phyloP scores from a whole-genome alignment of 1,140 invertebrate genomes.

The Psilanteris sp. region DNA sequence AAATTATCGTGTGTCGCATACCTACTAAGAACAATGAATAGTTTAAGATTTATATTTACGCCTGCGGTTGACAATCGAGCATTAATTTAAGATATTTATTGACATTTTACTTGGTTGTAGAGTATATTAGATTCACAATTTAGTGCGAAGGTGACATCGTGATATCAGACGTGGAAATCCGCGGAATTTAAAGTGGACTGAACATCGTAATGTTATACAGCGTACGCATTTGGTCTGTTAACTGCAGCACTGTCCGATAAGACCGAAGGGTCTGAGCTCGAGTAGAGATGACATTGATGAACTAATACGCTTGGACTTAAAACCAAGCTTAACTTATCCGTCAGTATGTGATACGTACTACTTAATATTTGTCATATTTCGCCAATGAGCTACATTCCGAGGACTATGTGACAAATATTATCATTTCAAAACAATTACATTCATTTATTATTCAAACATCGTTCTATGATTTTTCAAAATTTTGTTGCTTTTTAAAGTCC shows the following conservation, averaged over 20 bases:
- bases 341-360: constrained; percentile 77
- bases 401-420: constrained; percentile 33
- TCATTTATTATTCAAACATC: too few relatives aligned
- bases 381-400: constrained; percentile 54
- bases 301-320: constrained; percentile 77
- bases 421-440: too few relatives aligned
- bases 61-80: too few relatives aligned
- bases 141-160: constrained; percentile 54
- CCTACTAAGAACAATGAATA: constrained; percentile 12
- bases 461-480: too few relatives aligned
- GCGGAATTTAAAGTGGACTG: constrained; percentile 64
- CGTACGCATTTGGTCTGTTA: constrained; percentile 68
- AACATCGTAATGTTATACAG: constrained; percentile 51
- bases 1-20: constrained; percentile 35
- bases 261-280: constrained; percentile 77
- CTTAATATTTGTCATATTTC: constrained; percentile 70
- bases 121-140: constrained; percentile 36
- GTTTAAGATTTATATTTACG: constrained; percentile 28
- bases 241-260: constrained; percentile 77
- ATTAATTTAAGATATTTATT: too few relatives aligned
- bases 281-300: constrained; percentile 79
- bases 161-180: constrained; percentile 73
- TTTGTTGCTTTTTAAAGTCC: too few relatives aligned
- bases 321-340: constrained; percentile 78
- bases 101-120: constrained; percentile 12